Evolutionary conservation across 2,888 invertebrate genomes (phyloP).

Genomic region (Fragum whitleyi): DNA sequence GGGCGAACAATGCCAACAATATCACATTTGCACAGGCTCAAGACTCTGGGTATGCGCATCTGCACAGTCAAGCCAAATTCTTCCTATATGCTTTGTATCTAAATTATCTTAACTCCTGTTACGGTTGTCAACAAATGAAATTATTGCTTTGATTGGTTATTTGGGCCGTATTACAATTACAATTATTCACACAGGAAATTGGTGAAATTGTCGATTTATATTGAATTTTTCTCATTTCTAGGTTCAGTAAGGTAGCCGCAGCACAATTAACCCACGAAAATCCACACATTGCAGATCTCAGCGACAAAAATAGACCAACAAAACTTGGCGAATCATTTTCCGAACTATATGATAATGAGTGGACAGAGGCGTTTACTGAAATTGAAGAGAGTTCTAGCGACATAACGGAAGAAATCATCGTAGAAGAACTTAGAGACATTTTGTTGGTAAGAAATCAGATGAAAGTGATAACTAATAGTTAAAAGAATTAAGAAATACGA

Average conservation of each 20-base stretch:
- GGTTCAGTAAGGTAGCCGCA: slow-evolving; percentile 8
- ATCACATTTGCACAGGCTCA: too few relatives aligned
- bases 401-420: background rate
- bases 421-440: background rate
- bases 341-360: slow-evolving; percentile 21
- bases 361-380: slow-evolving; percentile 1
- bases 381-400: background rate
- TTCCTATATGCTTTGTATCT: too few relatives aligned
- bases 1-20: too few relatives aligned
- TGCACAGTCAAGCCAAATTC: too few relatives aligned
- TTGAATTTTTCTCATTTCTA: background rate
- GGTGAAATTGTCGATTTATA: too few relatives aligned
- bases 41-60: too few relatives aligned
- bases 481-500: background rate
- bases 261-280: slow-evolving; percentile 12
- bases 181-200: too few relatives aligned
- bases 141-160: too few relatives aligned
- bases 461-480: too few relatives aligned
- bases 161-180: too few relatives aligned
- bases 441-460: background rate
- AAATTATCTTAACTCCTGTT: too few relatives aligned
- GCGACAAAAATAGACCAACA: slow-evolving; percentile 9
- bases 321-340: background rate
- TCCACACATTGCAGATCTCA: slow-evolving; percentile 12
- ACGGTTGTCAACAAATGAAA: too few relatives aligned